phyloP scores from a whole-genome alignment of 2,888 invertebrate genomes.

The Patella caerulea region DNA sequence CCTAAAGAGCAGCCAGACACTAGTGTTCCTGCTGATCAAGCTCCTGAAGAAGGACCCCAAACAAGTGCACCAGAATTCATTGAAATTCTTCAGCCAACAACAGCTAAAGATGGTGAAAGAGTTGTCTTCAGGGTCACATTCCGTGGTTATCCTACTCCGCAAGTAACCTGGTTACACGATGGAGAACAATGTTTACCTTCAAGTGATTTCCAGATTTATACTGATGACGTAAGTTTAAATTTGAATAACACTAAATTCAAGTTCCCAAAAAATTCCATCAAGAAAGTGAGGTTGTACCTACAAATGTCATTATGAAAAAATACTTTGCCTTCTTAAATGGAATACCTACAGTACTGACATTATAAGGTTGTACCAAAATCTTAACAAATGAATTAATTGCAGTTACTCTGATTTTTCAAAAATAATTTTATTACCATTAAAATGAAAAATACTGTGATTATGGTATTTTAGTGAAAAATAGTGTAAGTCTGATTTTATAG shows the following conservation, averaged over 20 bases:
- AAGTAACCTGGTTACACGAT: constrained; percentile 72
- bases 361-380: too few relatives aligned
- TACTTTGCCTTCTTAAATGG: too few relatives aligned
- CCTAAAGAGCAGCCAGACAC: constrained; percentile 31
- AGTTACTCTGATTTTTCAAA: too few relatives aligned
- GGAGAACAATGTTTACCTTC: constrained; percentile 70
- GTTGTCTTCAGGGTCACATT: constrained; percentile 61
- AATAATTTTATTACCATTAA: too few relatives aligned
- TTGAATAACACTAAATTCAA: background rate
- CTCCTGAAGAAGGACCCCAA: constrained; percentile 73
- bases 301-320: too few relatives aligned
- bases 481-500: too few relatives aligned
- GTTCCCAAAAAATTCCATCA: too few relatives aligned
- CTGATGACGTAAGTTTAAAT: constrained; percentile 69
- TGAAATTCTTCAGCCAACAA: constrained; percentile 80
- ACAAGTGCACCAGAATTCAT: constrained; percentile 88
- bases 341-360: too few relatives aligned
- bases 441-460: too few relatives aligned
- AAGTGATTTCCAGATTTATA: constrained; percentile 69
- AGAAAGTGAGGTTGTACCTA: too few relatives aligned
- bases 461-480: too few relatives aligned
- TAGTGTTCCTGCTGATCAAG: constrained; percentile 41
- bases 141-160: constrained; percentile 61
- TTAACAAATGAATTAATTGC: too few relatives aligned
- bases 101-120: constrained; percentile 93